Conservation (phyloP, 2,888 invertebrate genomes). For the Disparrhopalites patrizii region DNA sequence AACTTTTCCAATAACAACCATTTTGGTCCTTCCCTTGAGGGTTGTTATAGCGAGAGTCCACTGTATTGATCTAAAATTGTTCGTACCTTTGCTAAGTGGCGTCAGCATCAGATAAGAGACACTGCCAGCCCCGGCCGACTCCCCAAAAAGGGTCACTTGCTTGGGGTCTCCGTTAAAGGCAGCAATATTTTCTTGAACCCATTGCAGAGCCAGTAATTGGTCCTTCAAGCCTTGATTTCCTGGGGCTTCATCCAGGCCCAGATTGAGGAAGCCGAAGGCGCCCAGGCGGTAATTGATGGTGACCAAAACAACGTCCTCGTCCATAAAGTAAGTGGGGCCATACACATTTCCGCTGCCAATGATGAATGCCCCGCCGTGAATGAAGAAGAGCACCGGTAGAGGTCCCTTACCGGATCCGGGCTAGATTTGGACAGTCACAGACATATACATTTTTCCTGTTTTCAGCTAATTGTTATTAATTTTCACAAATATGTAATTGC, state of each 20-base stretch:
- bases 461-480: too few relatives aligned
- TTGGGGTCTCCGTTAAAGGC: constrained; percentile 17
- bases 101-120: constrained; percentile 14
- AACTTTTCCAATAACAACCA: too few relatives aligned
- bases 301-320: constrained; percentile 20
- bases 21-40: too few relatives aligned
- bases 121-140: constrained; percentile 15
- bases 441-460: too few relatives aligned
- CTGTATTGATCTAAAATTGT: too few relatives aligned
- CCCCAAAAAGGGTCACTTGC: constrained; percentile 10
- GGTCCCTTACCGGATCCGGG: background rate
- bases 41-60: too few relatives aligned
- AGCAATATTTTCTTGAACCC: constrained; percentile 19
- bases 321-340: constrained; percentile 17
- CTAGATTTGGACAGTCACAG: too few relatives aligned
- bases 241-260: constrained; percentile 18
- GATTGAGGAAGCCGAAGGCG: constrained; percentile 23
- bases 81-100: constrained; percentile 15
- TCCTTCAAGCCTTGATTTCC: constrained; percentile 28
- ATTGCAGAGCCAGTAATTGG: constrained; percentile 17
- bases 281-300: constrained; percentile 22
- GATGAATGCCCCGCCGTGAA: constrained; percentile 21
- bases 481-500: too few relatives aligned
- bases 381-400: constrained; percentile 7
- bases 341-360: constrained; percentile 14